A percentile compares a stretch with the other conserved stretches of the same genome.
These are phyloP conservation scores for Sandelia bainsii DNA, from an alignment of 2,797 vertebrate species.

Conservation along the genomic window DNA sequence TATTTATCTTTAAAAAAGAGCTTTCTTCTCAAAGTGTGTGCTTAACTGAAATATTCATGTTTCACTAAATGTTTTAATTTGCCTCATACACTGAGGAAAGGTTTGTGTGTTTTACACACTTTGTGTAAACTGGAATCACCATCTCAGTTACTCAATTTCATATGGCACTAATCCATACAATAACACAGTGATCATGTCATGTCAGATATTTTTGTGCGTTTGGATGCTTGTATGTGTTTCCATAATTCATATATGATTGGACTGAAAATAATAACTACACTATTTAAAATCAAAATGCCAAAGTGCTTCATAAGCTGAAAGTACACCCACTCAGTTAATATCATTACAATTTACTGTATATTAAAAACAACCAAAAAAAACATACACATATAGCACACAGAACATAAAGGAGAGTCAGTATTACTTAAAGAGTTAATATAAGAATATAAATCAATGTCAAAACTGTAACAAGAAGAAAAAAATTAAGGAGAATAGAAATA, in stretches of 20 bases:
- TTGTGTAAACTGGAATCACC: neutral
- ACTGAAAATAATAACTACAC: constrained; percentile 1
- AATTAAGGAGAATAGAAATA: neutral
- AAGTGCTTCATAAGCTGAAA: constrained; percentile 3
- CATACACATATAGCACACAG: neutral
- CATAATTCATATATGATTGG: neutral
- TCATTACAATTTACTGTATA: neutral
- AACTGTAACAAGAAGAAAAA: neutral
- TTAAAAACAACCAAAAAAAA: neutral
- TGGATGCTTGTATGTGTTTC: neutral
- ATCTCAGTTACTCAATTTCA: neutral
- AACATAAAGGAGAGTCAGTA: neutral
- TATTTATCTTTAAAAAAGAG: constrained; percentile 67
- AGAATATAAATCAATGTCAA: neutral
- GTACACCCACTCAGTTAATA: neutral
- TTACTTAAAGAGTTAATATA: neutral
- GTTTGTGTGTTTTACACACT: too few relatives aligned
- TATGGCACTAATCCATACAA: neutral
- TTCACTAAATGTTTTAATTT: too few relatives aligned
- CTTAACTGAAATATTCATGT: too few relatives aligned
- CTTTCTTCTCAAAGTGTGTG: constrained; percentile 12
- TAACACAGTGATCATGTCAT: neutral
- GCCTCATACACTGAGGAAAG: too few relatives aligned
- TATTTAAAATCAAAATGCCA: neutral
- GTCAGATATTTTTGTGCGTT: neutral